phyloP scores from a whole-genome alignment of 2,113 vertebrate species.

The Phaethornis superciliosus region DNA sequence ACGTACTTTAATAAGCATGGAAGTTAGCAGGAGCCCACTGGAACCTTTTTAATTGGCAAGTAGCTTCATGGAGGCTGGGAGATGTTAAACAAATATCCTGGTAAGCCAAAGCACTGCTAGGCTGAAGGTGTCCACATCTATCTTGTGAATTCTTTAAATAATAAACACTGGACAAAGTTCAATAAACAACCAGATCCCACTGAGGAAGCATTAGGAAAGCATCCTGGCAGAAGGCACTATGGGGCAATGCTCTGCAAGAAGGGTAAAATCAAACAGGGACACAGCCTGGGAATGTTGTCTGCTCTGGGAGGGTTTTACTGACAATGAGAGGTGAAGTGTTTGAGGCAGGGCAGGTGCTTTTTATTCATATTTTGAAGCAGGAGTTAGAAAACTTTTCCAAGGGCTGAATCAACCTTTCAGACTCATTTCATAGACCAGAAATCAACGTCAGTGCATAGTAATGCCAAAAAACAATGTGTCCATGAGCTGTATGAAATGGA shows the following conservation, averaged over 20 bases:
- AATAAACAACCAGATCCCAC: not conserved
- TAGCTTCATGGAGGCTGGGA: not conserved
- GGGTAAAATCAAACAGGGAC: not conserved
- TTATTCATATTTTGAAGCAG: not conserved
- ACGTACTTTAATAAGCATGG: not conserved
- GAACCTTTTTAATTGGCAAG: slow-evolving; percentile 21
- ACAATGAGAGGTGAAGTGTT: not conserved
- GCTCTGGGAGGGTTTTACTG: not conserved
- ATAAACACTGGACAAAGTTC: slow-evolving; percentile 29
- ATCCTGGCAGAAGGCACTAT: not conserved
- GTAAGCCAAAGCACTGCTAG: not conserved
- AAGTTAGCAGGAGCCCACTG: not conserved
- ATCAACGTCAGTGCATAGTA: not conserved
- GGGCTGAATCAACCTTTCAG: not conserved
- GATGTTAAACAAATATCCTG: not conserved
- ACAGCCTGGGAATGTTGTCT: not conserved
- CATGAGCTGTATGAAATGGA: slow-evolving; percentile 24
- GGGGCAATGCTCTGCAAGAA: not conserved
- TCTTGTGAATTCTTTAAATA: slow-evolving; percentile 45
- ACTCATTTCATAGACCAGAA: not conserved
- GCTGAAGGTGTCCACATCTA: slow-evolving; percentile 20
- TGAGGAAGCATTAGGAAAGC: not conserved
- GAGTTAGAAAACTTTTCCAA: slow-evolving; percentile 23
- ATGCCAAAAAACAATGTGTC: not conserved
- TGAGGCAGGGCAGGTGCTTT: not conserved